Evolutionary conservation across 1,140 invertebrate genomes (phyloP).

Genomic region (Magallana angulata): DNA sequence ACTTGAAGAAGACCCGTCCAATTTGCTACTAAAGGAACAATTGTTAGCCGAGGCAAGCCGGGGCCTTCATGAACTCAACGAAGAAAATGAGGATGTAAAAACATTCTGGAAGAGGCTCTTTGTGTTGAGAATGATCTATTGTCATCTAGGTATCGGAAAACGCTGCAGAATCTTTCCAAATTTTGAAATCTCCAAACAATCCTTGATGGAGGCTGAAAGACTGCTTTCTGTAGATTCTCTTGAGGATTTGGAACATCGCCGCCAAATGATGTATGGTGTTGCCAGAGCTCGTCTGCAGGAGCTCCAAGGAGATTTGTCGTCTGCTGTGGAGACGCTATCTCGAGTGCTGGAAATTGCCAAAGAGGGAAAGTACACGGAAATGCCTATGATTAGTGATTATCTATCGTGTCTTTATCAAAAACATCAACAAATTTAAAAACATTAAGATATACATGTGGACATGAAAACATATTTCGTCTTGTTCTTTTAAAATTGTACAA

Average conservation of each 20-base stretch:
- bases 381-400: slow-evolving; percentile 10
- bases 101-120: slow-evolving; percentile 48
- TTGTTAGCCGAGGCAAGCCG: slow-evolving; percentile 35
- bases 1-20: slow-evolving; percentile 39
- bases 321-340: not conserved
- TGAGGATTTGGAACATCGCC: slow-evolving; percentile 40
- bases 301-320: not conserved
- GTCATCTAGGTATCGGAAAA: slow-evolving; percentile 47
- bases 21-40: not conserved
- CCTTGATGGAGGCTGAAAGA: not conserved
- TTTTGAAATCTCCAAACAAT: not conserved
- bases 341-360: slow-evolving; percentile 26
- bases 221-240: not conserved
- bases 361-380: slow-evolving; percentile 40
- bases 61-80: not conserved
- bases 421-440: not conserved
- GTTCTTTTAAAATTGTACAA: too few species aligned
- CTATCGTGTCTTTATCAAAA: not conserved
- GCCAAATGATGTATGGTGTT: slow-evolving; percentile 49
- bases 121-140: slow-evolving; percentile 46
- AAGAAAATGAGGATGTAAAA: slow-evolving; percentile 37
- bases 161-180: slow-evolving; percentile 38
- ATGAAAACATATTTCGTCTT: too few species aligned
- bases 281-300: slow-evolving; percentile 40
- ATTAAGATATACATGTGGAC: too few species aligned